Evolutionary conservation across 2,888 invertebrate species (phyloP), one percentile per base, ranked within the genome.

Genomic region (Temnothorax rugatulus): DNA sequence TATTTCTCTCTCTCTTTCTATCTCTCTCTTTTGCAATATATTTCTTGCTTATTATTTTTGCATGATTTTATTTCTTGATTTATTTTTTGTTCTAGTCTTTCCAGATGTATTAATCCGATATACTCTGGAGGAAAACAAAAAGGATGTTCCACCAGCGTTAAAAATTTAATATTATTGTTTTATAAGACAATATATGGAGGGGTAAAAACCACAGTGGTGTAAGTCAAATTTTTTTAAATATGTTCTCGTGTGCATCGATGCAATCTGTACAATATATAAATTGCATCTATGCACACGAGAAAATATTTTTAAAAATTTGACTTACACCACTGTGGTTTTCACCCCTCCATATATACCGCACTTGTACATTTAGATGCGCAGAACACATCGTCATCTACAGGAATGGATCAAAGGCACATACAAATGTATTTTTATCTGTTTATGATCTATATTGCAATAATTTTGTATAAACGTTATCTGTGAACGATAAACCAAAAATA

Each of bases 51-150:
- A 21, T 77, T 68, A 25, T 52, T 38, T 68, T 29, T 57, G 7
- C 29, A 50, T 38, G 18, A 21, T 71, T 73, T 82, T 29, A 79
- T 57, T 63, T 64, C 8, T 41, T 21, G 15, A 71, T 75, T 63
- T 64, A 25, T 9, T 71, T 52, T 82, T 84, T 88, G 84, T 88
- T 88, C 18, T 88, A 88, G 87, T 76, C 57, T 11, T 57, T 69
- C 59, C 59, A 38, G 2, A 61, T 21, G 13, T 29, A 34, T 5
- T 71, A 79, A 34, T 1, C 21, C 1, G 13, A 71, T n/a, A 41
- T n/a, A 54, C n/a, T 68, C 54, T 21, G 34, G 21, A 44, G 18
- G 54, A 54, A 66, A 64, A 4, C 25, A 18, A 15, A 68, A 34
- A 18, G 71, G 79, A 79, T 11, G 7, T 66, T 52, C 29, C 11